Evolutionary conservation across 2,113 vertebrate species (phyloP).

Genomic region (Tor tambroides): DNA sequence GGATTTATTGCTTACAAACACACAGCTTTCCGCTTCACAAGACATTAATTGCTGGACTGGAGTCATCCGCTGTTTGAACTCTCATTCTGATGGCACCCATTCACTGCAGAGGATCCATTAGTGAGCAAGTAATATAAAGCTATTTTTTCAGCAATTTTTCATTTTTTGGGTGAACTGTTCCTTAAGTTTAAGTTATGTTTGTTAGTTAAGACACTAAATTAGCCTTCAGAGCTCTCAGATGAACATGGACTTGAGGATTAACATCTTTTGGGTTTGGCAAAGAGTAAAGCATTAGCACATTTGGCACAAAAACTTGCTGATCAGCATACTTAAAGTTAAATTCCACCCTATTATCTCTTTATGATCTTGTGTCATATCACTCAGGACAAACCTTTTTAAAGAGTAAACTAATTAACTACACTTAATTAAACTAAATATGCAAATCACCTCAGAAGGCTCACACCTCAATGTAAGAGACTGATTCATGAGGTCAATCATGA

Average conservation of each 20-base stretch:
- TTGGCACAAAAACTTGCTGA: not conserved
- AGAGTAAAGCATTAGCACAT: not conserved
- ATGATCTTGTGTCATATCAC: not conserved
- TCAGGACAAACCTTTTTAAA: slow-evolving; percentile 30
- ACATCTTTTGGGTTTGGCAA: not conserved
- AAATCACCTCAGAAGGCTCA: not conserved
- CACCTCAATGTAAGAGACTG: not conserved
- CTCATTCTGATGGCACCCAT: too few species aligned
- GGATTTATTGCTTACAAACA: too few species aligned
- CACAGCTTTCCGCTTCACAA: too few species aligned
- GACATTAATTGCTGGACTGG: too few species aligned
- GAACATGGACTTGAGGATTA: not conserved
- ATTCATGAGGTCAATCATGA: slow-evolving; percentile 24
- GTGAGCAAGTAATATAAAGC: too few species aligned
- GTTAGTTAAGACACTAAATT: not conserved
- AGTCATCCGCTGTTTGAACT: too few species aligned
- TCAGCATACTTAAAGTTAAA: not conserved
- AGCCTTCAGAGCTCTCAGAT: not conserved
- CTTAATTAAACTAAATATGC: not conserved
- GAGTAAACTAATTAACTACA: not conserved
- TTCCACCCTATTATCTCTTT: not conserved
- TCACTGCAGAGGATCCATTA: too few species aligned
- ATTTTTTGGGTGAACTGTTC: too few species aligned
- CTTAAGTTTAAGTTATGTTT: too few species aligned
- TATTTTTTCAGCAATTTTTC: too few species aligned